phyloP scores from a whole-genome alignment of 2,888 invertebrate genomes.

The Acanthococcus lagerstroemiae region DNA sequence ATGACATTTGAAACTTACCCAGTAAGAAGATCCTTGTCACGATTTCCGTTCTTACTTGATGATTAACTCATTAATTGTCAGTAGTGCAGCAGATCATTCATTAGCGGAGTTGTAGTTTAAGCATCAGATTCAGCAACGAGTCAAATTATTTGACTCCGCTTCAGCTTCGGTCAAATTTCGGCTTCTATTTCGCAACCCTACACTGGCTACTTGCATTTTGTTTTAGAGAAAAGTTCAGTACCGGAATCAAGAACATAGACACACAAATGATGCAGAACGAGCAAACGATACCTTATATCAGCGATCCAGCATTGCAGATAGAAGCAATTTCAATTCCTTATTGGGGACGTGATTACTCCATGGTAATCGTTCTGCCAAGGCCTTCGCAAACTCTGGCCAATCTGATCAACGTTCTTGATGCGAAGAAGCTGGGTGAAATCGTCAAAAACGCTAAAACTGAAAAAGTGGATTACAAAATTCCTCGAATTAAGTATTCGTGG shows the following conservation, averaged over 20 bases:
- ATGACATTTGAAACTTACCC: too few relatives aligned
- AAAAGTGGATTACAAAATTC: neutral
- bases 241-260: neutral
- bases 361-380: neutral
- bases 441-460: neutral
- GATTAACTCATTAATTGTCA: too few relatives aligned
- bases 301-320: neutral
- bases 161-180: too few relatives aligned
- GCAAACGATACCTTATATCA: neutral
- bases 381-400: neutral
- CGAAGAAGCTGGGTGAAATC: neutral
- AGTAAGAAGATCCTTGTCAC: too few relatives aligned
- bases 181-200: too few relatives aligned
- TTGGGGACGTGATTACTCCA: neutral
- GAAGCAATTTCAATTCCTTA: neutral
- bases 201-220: too few relatives aligned
- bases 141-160: too few relatives aligned
- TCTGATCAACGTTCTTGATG: neutral
- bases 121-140: too few relatives aligned
- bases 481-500: neutral
- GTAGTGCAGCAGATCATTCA: too few relatives aligned
- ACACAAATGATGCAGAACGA: neutral
- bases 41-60: too few relatives aligned
- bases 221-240: slow-evolving; percentile 3
- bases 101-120: too few relatives aligned